A percentile compares a stretch with the other conserved stretches of the same genome.
These are phyloP conservation scores for Dysmachus trigonus DNA, from an alignment of 2,888 invertebrate genomes.

Conservation along the genomic window DNA sequence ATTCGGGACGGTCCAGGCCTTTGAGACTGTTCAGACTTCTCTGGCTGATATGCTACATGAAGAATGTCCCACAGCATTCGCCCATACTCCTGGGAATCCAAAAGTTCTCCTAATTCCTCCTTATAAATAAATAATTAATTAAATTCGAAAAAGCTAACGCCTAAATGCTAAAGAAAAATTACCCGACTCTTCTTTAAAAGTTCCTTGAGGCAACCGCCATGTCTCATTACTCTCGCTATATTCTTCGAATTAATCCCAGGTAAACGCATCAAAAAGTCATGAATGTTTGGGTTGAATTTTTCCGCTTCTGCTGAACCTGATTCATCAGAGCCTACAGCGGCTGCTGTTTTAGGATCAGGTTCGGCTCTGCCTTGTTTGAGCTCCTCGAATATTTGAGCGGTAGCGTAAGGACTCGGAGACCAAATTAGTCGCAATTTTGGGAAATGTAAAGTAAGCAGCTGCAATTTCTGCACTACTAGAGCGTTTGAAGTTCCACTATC, in stretches of 20 bases:
- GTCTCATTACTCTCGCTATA: constrained; percentile 78
- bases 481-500: constrained; percentile 73
- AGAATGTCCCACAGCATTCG: constrained; percentile 75
- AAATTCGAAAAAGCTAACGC: not conserved
- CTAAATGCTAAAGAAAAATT: constrained; percentile 3
- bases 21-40: constrained; percentile 59
- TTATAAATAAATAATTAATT: constrained; percentile 59
- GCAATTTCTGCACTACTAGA: constrained; percentile 85
- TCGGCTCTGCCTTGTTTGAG: constrained; percentile 88
- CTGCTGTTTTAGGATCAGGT: constrained; percentile 78
- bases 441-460: constrained; percentile 94
- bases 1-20: not conserved
- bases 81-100: constrained; percentile 78
- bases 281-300: constrained; percentile 76
- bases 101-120: constrained; percentile 74
- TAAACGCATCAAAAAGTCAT: constrained; percentile 84
- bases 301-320: constrained; percentile 66
- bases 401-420: constrained; percentile 96
- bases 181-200: constrained; percentile 71
- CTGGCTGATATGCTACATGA: constrained; percentile 72
- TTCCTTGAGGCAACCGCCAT: constrained; percentile 74
- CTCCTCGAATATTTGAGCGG: constrained; percentile 95
- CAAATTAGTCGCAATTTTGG: constrained; percentile 92
- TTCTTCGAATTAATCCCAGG: constrained; percentile 92
- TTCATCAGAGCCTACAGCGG: constrained; percentile 76